These are phyloP conservation scores for Calliphora vicina DNA, from an alignment of 1,140 invertebrate genomes.

Conservation along the genomic window DNA sequence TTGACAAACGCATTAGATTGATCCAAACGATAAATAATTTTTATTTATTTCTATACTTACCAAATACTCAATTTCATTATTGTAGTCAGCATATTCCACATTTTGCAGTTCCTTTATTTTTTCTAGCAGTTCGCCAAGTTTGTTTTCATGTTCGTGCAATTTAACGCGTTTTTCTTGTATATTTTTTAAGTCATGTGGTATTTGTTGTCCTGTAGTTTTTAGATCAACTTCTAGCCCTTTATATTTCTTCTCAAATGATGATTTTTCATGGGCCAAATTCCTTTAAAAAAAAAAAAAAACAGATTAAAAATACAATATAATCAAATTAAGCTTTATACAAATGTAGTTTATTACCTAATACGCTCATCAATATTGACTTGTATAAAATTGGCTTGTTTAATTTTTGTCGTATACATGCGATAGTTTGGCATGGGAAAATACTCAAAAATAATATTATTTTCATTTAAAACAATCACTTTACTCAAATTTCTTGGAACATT, in stretches of 20 bases:
- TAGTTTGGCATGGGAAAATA: conserved; percentile 70
- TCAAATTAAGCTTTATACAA: not conserved
- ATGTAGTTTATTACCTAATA: conserved; percentile 61
- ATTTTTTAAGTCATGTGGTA: conserved; percentile 23
- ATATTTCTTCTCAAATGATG: conserved; percentile 35
- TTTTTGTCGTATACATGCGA: conserved; percentile 70
- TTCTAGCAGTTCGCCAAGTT: conserved; percentile 19
- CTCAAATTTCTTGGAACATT: conserved; percentile 74
- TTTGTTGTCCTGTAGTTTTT: not conserved
- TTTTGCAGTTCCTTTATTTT: conserved; percentile 40
- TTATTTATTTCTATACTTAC: conserved; percentile 48
- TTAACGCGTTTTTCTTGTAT: conserved; percentile 38
- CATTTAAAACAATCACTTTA: conserved; percentile 70
- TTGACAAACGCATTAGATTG: too few relatives aligned
- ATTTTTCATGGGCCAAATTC: conserved; percentile 45
- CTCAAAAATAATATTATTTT: conserved; percentile 60
- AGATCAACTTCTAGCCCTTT: conserved; percentile 18
- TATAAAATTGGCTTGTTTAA: conserved; percentile 65
- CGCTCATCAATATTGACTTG: conserved; percentile 72
- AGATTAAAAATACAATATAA: not conserved
- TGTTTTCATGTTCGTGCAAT: conserved; percentile 42
- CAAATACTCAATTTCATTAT: conserved; percentile 62
- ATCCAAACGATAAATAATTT: too few relatives aligned
- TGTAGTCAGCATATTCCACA: conserved; percentile 61
- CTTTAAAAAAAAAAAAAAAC: conserved; percentile 34